These are phyloP conservation scores for Suricata suricatta DNA, from an alignment of 2,113 vertebrate genomes.

Conservation along the genomic window DNA sequence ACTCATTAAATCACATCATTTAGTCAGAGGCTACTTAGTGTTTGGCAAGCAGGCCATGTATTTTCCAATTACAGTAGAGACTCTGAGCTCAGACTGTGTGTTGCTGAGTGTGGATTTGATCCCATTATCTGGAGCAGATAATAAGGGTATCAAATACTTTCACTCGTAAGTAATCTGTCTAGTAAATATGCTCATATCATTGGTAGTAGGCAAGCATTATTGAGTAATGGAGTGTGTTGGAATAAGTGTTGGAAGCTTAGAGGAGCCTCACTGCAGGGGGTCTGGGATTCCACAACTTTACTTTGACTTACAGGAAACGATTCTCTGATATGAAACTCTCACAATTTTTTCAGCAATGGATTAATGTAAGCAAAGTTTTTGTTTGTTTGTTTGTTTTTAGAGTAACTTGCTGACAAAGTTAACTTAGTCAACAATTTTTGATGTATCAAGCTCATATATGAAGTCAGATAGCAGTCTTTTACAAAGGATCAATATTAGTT, in stretches of 20 bases:
- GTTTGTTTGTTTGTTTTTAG: background rate
- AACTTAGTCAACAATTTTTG: background rate
- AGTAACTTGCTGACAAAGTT: background rate
- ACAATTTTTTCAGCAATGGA: background rate
- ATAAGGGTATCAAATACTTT: conserved; percentile 48
- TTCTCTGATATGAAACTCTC: background rate
- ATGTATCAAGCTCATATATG: background rate
- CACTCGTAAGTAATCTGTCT: background rate
- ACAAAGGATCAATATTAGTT: background rate
- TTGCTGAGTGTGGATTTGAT: background rate
- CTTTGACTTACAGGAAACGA: background rate
- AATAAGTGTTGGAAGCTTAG: background rate
- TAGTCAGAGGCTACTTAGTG: background rate
- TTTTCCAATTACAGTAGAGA: conserved; percentile 44
- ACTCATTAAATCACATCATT: conserved; percentile 24
- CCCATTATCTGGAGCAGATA: background rate
- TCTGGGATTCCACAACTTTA: background rate
- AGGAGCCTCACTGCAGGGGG: background rate
- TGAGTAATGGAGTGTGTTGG: background rate
- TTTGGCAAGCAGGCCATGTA: background rate
- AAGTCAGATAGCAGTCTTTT: background rate
- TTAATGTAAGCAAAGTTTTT: background rate
- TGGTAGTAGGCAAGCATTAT: background rate
- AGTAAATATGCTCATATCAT: background rate
- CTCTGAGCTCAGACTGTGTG: background rate